Base-by-base conservation (phyloP, 1,140 invertebrate species). In the Drosophila saltans region DNA sequence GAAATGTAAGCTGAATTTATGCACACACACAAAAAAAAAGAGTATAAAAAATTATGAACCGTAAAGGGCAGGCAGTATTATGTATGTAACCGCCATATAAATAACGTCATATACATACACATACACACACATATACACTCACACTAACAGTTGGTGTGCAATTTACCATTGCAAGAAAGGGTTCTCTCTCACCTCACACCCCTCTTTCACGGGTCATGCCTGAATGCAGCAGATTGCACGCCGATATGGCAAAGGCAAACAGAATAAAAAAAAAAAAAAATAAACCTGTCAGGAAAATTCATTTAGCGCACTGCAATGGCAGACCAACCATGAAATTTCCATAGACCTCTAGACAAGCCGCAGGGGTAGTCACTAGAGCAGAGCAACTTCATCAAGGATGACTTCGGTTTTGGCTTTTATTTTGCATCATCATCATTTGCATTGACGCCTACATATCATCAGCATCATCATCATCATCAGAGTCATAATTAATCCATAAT, bases 201-300 rank as follows among this genome's bases (percentile, higher is more conserved):
- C 33, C 33, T 1, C 6, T 8, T 52, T 10, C 45, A 26, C 21
- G 21, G 60, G 41, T 75, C 69, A 84, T 67, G 84, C 77, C 72
- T 78, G 58, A 88, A 89, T 84, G 78, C 78, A 59, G 69, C 68
- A 88, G 84, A 89, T 88, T 89, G 84, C 84, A 78, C 73, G 66
- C 80, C 71, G 69, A 75, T 83, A 83, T 73, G 72, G 43, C 26
- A 30, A 55, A 58, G 72, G 43, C 26, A 30, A 43, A 58, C 41
- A 33, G 26, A 4, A 36, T 36, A 36, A 39, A 55, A 66, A 61
- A 76, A 61, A 66, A 63, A 10, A 33, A 39, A 33, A 58, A 52
- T 9, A 52, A 52, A 75, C 61, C 61, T 77, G 72, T 60, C 61
- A 33, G 60, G 59, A 57, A 63, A 69, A 61, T 39, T 21, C 58